Evolutionary conservation across 2,797 vertebrate genomes (phyloP).

Genomic region (Acipenser ruthenus): DNA sequence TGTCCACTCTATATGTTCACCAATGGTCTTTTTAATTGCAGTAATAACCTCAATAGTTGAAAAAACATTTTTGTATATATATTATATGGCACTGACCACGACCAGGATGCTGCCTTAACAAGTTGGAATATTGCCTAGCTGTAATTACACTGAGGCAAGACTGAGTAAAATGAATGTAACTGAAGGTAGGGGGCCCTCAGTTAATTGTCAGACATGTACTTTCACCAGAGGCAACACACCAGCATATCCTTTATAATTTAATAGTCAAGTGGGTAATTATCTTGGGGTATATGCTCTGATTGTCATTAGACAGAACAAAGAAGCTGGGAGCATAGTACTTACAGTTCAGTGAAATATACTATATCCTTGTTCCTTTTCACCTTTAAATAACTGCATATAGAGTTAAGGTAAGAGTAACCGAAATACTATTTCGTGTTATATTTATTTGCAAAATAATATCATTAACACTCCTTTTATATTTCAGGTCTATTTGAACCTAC

Average conservation of each 20-base stretch:
- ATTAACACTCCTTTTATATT: too few relatives aligned
- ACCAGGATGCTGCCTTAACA: neutral
- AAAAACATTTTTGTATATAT: too few relatives aligned
- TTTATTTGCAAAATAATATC: too few relatives aligned
- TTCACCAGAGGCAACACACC: constrained; percentile 1
- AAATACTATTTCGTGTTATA: too few relatives aligned
- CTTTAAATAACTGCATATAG: too few relatives aligned
- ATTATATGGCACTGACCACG: neutral
- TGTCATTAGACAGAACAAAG: constrained; percentile 12
- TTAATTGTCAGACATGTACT: neutral
- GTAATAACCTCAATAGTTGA: too few relatives aligned
- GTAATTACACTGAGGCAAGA: neutral
- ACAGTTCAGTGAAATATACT: constrained; percentile 7
- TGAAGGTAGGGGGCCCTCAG: neutral
- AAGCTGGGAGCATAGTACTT: neutral
- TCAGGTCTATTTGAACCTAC: too few relatives aligned
- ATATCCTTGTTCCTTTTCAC: too few relatives aligned
- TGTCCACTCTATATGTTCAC: too few relatives aligned
- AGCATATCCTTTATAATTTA: neutral
- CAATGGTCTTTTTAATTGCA: too few relatives aligned
- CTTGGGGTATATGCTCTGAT: constrained; percentile 6
- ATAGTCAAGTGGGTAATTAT: constrained; percentile 2
- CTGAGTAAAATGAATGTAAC: neutral
- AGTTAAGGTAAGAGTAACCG: too few relatives aligned
- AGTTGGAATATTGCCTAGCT: neutral